phyloP scores from a whole-genome alignment of 2,113 vertebrate species.

The Oreochromis tanganicae region DNA sequence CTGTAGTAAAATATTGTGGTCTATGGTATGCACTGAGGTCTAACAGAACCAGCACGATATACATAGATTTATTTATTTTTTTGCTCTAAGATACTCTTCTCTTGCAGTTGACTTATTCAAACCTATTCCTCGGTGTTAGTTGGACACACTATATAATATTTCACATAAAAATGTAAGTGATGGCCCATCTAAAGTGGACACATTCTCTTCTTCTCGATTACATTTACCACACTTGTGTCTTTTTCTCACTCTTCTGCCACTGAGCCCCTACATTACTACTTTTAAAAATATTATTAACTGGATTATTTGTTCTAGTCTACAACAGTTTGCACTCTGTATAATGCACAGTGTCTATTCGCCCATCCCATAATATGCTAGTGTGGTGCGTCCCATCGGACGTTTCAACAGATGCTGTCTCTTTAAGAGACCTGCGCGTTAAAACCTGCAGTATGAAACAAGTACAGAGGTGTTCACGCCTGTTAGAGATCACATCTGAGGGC shows the following conservation, averaged over 20 bases:
- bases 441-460: conserved; percentile 30
- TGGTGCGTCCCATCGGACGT: neutral
- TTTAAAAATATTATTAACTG: neutral
- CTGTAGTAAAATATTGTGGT: neutral
- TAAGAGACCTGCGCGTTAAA: conserved; percentile 42
- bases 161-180: neutral
- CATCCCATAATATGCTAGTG: neutral
- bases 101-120: neutral
- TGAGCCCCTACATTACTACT: neutral
- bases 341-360: neutral
- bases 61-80: neutral
- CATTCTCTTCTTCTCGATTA: neutral
- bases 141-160: neutral
- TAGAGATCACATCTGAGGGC: neutral
- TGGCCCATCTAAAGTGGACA: neutral
- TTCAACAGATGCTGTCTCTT: conserved; percentile 32
- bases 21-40: neutral
- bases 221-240: neutral
- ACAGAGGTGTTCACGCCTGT: neutral
- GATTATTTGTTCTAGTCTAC: neutral
- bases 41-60: neutral
- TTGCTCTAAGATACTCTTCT: neutral
- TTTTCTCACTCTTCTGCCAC: neutral
- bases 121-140: neutral
- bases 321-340: neutral